These are phyloP conservation scores for Platichthys flesus DNA, from an alignment of 2,113 vertebrate genomes.

Conservation along the genomic window DNA sequence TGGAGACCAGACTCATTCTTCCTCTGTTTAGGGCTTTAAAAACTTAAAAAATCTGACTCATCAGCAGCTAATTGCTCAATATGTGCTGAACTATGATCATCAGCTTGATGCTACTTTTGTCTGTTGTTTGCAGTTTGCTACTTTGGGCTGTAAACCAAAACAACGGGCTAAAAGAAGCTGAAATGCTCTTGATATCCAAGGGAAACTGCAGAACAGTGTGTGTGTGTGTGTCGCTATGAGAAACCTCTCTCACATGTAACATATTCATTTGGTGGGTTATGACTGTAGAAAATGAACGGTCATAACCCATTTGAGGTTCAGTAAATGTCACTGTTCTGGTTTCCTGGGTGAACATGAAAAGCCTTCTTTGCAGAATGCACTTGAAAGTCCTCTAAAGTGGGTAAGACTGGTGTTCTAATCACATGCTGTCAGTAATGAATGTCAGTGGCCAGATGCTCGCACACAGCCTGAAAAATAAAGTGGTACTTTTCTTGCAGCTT, in stretches of 20 bases:
- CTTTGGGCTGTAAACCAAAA: too few species aligned
- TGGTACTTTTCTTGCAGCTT: constrained; percentile 37
- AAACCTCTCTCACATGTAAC: neutral
- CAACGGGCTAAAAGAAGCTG: too few species aligned
- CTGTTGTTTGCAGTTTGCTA: too few species aligned
- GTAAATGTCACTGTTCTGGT: constrained; percentile 14
- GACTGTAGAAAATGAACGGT: neutral
- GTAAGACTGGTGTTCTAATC: constrained; percentile 56
- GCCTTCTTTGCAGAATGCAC: constrained; percentile 11
- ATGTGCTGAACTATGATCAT: too few species aligned
- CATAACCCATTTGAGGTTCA: neutral
- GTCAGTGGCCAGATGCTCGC: constrained; percentile 47
- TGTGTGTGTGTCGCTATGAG: too few species aligned
- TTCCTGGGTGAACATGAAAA: constrained; percentile 2
- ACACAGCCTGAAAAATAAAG: constrained; percentile 54
- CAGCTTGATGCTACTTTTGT: too few species aligned
- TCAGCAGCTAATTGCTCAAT: too few species aligned
- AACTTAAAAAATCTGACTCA: too few species aligned
- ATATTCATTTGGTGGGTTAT: neutral
- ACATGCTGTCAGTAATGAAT: constrained; percentile 63
- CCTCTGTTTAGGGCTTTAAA: too few species aligned
- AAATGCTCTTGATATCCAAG: too few species aligned
- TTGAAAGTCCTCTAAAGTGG: constrained; percentile 56
- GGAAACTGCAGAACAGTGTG: too few species aligned
- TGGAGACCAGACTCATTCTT: too few species aligned